Percentiles rank a stretch among this genome's conserved stretches.
These are phyloP conservation scores for Artibeus jamaicensis DNA, from an alignment of 2,797 vertebrate species.

Conservation along the genomic window DNA sequence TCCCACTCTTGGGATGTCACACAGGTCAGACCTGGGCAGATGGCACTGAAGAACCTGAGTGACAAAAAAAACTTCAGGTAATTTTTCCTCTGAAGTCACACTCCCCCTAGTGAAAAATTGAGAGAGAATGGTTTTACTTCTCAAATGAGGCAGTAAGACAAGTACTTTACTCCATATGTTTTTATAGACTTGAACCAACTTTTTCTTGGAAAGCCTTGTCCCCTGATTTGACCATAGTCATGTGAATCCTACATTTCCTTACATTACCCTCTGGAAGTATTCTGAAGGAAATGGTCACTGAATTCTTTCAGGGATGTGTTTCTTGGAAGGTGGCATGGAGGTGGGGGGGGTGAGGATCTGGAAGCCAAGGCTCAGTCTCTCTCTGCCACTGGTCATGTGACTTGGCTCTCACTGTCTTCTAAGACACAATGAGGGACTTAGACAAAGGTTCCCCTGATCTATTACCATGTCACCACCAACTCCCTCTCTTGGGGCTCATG, in stretches of 20 bases:
- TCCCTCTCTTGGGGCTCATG: neutral
- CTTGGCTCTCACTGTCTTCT: neutral
- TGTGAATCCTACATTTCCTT: neutral
- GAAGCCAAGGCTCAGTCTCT: neutral
- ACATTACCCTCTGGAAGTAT: neutral
- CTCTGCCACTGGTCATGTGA: neutral
- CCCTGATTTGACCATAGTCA: neutral
- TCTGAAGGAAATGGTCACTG: neutral
- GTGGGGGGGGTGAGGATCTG: neutral
- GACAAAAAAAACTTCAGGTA: neutral
- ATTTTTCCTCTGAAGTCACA: neutral
- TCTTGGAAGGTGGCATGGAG: accelerated
- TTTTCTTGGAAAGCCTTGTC: neutral
- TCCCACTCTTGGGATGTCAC: accelerated
- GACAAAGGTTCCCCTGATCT: neutral
- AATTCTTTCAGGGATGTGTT: neutral
- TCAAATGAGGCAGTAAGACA: neutral
- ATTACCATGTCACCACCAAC: too few species aligned
- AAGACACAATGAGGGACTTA: neutral
- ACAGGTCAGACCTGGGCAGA: neutral
- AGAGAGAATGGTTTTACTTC: neutral
- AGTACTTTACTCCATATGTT: neutral
- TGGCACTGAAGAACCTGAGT: neutral
- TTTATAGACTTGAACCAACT: neutral
- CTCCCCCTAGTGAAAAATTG: neutral